phyloP scores from a whole-genome alignment of 2,113 vertebrate genomes.

The Ammodytes marinus region DNA sequence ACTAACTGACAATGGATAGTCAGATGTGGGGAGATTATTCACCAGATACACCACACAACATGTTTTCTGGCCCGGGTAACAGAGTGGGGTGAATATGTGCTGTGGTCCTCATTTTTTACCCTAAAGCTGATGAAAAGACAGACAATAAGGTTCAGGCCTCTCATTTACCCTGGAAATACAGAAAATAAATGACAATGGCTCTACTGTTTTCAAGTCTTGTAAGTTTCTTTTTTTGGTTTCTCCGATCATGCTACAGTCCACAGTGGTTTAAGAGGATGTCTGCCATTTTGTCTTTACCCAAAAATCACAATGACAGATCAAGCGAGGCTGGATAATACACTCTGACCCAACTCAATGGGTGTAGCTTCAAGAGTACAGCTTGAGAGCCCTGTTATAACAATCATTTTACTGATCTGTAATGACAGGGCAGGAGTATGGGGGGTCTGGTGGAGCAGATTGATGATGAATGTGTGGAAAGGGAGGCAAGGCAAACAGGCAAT shows the following conservation, averaged over 20 bases:
- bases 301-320: conserved; percentile 26
- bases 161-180: background rate
- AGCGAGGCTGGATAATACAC: conserved; percentile 14
- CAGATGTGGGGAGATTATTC: conserved; percentile 35
- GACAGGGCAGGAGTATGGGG: conserved; percentile 46
- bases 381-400: conserved; percentile 56
- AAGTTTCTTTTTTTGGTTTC: background rate
- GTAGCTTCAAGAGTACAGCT: conserved; percentile 37
- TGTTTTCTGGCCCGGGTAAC: conserved; percentile 25
- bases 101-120: conserved; percentile 2
- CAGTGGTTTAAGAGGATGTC: conserved; percentile 5
- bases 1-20: conserved; percentile 6
- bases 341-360: conserved; percentile 25
- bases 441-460: conserved; percentile 37
- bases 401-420: conserved; percentile 71
- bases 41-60: conserved; percentile 19
- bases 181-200: background rate
- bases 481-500: conserved; percentile 52
- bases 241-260: background rate
- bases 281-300: conserved; percentile 20
- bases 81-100: conserved; percentile 42
- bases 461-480: conserved; percentile 52
- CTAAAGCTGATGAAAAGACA: conserved; percentile 11
- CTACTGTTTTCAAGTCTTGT: background rate
- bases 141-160: background rate